Evolutionary conservation across 2,888 invertebrate genomes (phyloP), one percentile per base, ranked within the genome.

Genomic region (Aproaerema taeniolella): DNA sequence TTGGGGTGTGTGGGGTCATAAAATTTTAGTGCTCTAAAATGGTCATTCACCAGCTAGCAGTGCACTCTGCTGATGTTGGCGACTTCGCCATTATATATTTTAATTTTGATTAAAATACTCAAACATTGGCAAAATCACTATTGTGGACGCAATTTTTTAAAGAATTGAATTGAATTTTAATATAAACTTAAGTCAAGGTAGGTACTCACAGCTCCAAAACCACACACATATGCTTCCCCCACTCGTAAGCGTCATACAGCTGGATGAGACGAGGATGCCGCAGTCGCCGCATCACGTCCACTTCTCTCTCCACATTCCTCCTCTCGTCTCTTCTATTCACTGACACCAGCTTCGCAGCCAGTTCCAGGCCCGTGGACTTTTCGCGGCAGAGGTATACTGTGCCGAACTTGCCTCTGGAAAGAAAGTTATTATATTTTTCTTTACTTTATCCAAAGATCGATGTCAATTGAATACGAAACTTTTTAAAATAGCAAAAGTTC

Each of bases 251-350:
- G 66, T 99, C 99, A 77, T 98, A 99, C 31, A 99, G 90, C 77
- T 99, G 99, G 60, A 99, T 95, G 35, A 99, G 92, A 49, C 98
- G 87, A 17, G 97, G 97, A 87, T 99, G 99, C 61, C 97, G 94
- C 40, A 99, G 89, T 50, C 92, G 88, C 67, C 95, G 90, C 98
- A 99, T 99, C 60, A 99, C 96, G 57, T 98, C 97, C 44, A 99
- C 95, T 76, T 99, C 99, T 39, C 98, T 89, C 73, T 97, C 95
- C 49, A 98, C 98, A 64, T 97, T 95, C 48, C 95, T 89, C 45
- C 95, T 88, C 75, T 97, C 97, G 61, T 97, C 95, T 44, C 95
- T 91, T 55, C 95, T 91, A 43, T 91, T 91, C 34, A 95, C 93
- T 31, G 92, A 92, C 51, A 99, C 95, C 71, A 97, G 94, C 86